Base-by-base conservation (phyloP, 2,113 vertebrate species). In the Myrmecobius fasciatus region DNA sequence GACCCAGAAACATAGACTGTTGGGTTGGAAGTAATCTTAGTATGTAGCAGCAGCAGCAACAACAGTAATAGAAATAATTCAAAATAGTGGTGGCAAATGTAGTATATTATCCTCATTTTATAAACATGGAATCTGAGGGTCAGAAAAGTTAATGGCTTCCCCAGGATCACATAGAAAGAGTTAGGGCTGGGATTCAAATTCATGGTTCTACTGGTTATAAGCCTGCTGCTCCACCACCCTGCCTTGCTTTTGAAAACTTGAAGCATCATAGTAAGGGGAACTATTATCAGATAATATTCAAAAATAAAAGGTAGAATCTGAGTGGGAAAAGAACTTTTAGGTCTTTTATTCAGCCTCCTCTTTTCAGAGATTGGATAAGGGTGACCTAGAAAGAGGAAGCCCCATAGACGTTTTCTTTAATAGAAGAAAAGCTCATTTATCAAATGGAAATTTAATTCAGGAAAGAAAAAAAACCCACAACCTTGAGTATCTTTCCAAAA, bases 401-500 rank as follows among this genome's bases (percentile, higher is more conserved):
- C 67, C 67, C 67, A 83, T 43, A 83, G 67, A 83, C 7, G 8
- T 14, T 49, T 53, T 93, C 36, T 75, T 11, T 89, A 89, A 31
- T 90, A 90, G 52, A 88, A 94, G 92, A 96, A 93, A 3, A 47
- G 46, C 14, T 95, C 49, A 91, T 67, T 94, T 97, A 89, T 88
- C 43, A 93, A 93, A 11, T 28, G 47, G 53, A 9, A 25, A 92
- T 89, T 25, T 91, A 93, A 94, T 94, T n/a, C 22, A 93, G 8
- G 95, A 46, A 36, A 94, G 91, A 90, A 52, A 95, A 96, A 95
- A 26, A 94, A 51, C 49, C 49, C 49, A 51, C 94, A 89, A 93
- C 49, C 46, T 92, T 94, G 89, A 92, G 36, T 94, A 53, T 92
- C 92, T 97, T 96, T 97, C 60, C 51, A 46, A 91, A 52, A 5